Percentiles rank a stretch among this genome's conserved stretches.
These are phyloP conservation scores for Diplosoma virens DNA, from an alignment of 23 tunicate species.

Conservation along the genomic window DNA sequence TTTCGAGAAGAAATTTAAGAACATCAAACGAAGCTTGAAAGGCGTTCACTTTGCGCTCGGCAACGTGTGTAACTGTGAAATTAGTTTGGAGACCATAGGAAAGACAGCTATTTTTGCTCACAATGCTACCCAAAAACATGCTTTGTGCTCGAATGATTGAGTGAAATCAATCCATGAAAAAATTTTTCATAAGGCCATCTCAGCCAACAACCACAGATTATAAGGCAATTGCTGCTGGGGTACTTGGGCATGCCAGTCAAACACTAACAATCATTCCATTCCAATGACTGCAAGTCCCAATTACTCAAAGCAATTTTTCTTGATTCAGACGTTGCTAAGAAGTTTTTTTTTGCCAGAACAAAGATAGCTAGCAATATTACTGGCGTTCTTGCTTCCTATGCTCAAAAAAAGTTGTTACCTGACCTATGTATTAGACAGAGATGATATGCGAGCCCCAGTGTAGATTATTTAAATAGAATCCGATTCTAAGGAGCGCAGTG, in stretches of 20 bases:
- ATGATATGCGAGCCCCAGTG: too few species aligned
- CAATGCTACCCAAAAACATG: conserved; percentile 32
- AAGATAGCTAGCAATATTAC: conserved; percentile 27
- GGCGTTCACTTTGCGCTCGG: conserved; percentile 20
- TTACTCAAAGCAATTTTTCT: conserved; percentile 40
- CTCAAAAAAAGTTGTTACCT: conserved; percentile 32
- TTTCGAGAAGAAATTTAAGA: conserved; percentile 6
- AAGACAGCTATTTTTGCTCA: conserved; percentile 19
- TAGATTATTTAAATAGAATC: too few species aligned
- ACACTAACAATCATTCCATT: conserved; percentile 29
- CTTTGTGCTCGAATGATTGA: too few species aligned
- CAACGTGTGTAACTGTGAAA: conserved; percentile 7
- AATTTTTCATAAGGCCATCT: conserved; percentile 1
- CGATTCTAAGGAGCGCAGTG: too few species aligned
- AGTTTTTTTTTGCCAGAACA: too few species aligned
- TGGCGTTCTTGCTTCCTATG: conserved; percentile 50
- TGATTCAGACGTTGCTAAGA: conserved; percentile 24
- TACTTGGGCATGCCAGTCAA: too few species aligned
- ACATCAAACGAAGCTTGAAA: conserved; percentile 24
- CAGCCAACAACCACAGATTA: conserved; percentile 21
- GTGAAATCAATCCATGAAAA: conserved; percentile 16
- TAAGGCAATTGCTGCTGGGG: conserved; percentile 54
- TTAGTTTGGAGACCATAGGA: too few species aligned
- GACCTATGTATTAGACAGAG: conserved; percentile 35
- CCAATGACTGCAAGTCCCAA: conserved; percentile 44